Conservation (phyloP, 2,888 invertebrate species). For the Entomobrya multifasciata region DNA sequence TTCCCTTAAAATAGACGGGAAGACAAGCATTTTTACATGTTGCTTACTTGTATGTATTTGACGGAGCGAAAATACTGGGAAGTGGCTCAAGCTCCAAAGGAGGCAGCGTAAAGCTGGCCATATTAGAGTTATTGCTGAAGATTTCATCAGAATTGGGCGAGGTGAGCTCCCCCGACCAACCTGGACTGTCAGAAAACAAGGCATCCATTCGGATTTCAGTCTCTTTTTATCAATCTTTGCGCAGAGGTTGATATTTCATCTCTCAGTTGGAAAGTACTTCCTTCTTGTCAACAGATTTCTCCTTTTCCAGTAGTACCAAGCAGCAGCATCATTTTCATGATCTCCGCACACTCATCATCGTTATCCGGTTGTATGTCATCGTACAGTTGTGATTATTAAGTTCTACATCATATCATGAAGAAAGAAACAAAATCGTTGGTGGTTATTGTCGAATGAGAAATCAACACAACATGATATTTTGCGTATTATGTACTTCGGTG, state of each 20-base stretch:
- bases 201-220: constrained; percentile 78
- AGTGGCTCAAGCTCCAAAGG: constrained; percentile 92
- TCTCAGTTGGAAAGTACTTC: constrained; percentile 36
- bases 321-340: constrained; percentile 32
- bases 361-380: not conserved
- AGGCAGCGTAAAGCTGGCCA: constrained; percentile 92
- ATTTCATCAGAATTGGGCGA: constrained; percentile 79
- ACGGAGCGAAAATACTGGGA: constrained; percentile 88
- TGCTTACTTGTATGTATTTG: constrained; percentile 80
- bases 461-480: too few relatives aligned
- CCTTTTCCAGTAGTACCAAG: not conserved
- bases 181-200: constrained; percentile 79
- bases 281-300: constrained; percentile 23
- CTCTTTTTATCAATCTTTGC: constrained; percentile 74
- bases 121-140: constrained; percentile 85
- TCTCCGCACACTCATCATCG: not conserved
- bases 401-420: not conserved
- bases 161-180: constrained; percentile 79
- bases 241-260: constrained; percentile 70
- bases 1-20: not conserved
- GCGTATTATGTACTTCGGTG: too few relatives aligned
- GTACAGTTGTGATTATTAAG: not conserved
- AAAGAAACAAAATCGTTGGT: not conserved
- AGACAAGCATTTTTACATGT: not conserved
- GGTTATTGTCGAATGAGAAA: too few relatives aligned